Percentiles rank a stretch among this genome's conserved stretches.
Conservation (phyloP, 1,140 invertebrate genomes). For the Tetramorium parvispinum region DNA sequence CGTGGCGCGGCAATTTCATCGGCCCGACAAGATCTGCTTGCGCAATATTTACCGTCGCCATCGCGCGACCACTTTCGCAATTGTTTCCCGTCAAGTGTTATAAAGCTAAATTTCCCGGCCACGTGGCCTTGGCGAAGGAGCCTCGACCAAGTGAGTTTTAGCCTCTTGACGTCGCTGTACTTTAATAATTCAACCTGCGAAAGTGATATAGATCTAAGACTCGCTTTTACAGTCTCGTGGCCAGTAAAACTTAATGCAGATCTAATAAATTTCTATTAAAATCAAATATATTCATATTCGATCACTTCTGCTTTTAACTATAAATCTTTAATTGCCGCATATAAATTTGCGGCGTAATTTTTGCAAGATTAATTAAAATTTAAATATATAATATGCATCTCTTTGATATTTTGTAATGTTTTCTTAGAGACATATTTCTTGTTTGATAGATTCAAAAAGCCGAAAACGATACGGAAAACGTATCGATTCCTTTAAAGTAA, state of each 20-base stretch:
- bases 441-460: background rate
- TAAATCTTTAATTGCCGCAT: background rate
- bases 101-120: constrained; percentile 57
- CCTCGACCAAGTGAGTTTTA: constrained; percentile 8
- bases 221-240: background rate
- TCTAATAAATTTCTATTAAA: background rate
- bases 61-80: constrained; percentile 43
- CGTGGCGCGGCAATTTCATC: constrained; percentile 45
- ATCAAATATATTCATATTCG: background rate
- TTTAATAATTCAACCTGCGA: constrained; percentile 34
- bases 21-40: constrained; percentile 57
- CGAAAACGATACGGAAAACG: background rate
- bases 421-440: background rate
- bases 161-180: constrained; percentile 5
- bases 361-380: background rate
- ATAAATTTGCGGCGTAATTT: background rate
- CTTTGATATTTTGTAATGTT: background rate
- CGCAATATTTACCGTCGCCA: constrained; percentile 54
- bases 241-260: background rate
- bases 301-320: background rate
- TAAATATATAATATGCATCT: background rate
- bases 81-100: constrained; percentile 56
- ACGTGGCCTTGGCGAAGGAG: constrained; percentile 11
- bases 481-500: background rate
- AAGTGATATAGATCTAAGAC: constrained; percentile 1